A percentile compares a stretch with the other conserved stretches of the same genome.
Evolutionary conservation across 2,888 invertebrate species (phyloP).

Genomic region (Tenodera sinensis): DNA sequence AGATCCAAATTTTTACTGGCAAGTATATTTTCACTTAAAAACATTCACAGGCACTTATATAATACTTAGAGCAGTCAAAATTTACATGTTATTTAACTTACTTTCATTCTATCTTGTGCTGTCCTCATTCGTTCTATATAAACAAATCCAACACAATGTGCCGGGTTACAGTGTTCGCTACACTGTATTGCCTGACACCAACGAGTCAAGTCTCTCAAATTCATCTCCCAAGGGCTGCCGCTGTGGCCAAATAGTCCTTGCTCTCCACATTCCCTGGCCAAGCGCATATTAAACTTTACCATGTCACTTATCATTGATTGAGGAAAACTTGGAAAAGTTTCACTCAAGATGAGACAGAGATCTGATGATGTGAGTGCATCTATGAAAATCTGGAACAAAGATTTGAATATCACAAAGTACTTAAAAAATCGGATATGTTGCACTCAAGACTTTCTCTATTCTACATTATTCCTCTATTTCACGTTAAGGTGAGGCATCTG

Average conservation of each 20-base stretch:
- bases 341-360: constrained; percentile 57
- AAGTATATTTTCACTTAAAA: too few species aligned
- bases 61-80: not conserved
- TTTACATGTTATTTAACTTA: constrained; percentile 40
- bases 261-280: constrained; percentile 61
- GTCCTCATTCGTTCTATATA: constrained; percentile 87
- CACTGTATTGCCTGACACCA: constrained; percentile 76
- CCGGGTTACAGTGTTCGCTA: constrained; percentile 44
- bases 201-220: constrained; percentile 88
- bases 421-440: too few species aligned
- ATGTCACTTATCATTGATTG: constrained; percentile 62
- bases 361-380: constrained; percentile 62
- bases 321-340: constrained; percentile 61
- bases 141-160: constrained; percentile 69
- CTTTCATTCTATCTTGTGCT: constrained; percentile 67
- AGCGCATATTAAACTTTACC: constrained; percentile 71
- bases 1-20: too few species aligned
- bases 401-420: too few species aligned
- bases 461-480: too few species aligned
- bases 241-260: constrained; percentile 64
- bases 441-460: too few species aligned
- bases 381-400: constrained; percentile 52
- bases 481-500: too few species aligned
- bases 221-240: constrained; percentile 96
- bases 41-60: not conserved